These are phyloP conservation scores for Iselma pallidipennis DNA, from an alignment of 2,888 invertebrate species.

Conservation along the genomic window DNA sequence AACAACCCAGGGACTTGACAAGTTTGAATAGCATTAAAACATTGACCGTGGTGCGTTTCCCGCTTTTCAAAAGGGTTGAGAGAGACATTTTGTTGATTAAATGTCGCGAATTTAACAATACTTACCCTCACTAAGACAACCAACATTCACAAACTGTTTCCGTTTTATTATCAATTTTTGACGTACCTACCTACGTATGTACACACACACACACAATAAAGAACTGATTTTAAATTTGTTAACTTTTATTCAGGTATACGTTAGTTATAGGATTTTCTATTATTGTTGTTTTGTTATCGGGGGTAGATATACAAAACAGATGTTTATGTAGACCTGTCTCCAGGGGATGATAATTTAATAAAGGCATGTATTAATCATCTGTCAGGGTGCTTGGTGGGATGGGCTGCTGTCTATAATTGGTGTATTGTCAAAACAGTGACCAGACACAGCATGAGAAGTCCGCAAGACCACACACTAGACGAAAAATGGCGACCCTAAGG, in stretches of 20 bases:
- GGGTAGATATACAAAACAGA: constrained; percentile 12
- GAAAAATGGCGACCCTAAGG: not conserved
- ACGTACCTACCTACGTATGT: too few species aligned
- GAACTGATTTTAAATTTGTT: too few species aligned
- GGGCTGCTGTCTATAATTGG: constrained; percentile 53
- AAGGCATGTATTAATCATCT: constrained; percentile 54
- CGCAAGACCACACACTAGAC: constrained; percentile 18
- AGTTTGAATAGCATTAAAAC: constrained; percentile 31
- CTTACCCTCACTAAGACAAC: too few species aligned
- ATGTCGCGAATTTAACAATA: constrained; percentile 10
- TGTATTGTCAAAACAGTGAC: constrained; percentile 55
- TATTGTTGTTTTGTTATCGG: not conserved
- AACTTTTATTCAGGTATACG: too few species aligned
- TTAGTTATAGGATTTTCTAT: too few species aligned
- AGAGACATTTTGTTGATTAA: constrained; percentile 29
- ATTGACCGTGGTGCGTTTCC: constrained; percentile 8
- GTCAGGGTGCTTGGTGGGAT: constrained; percentile 52
- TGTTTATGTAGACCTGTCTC: constrained; percentile 29
- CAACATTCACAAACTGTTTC: too few species aligned
- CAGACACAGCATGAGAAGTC: constrained; percentile 40
- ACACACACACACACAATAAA: too few species aligned
- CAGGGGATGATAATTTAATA: constrained; percentile 55
- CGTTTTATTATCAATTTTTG: too few species aligned
- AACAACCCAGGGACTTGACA: constrained; percentile 11
- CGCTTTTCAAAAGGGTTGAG: constrained; percentile 27